A percentile compares a stretch with the other conserved stretches of the same genome.
phyloP scores from a whole-genome alignment of 2,113 vertebrate genomes.

The Nyctereutes procyonoides region DNA sequence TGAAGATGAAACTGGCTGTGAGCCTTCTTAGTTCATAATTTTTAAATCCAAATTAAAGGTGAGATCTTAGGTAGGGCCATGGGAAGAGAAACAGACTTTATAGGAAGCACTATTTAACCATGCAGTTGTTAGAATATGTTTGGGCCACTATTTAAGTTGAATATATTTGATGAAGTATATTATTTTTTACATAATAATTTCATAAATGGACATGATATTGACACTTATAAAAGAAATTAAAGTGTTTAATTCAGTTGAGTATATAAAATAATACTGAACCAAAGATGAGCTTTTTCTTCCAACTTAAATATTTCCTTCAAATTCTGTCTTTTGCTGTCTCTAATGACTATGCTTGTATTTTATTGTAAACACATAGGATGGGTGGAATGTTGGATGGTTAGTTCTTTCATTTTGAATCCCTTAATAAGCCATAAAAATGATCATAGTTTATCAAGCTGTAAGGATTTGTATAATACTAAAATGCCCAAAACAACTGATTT shows the following conservation, averaged over 20 bases:
- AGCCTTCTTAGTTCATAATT: not conserved
- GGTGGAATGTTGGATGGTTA: not conserved
- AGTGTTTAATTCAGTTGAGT: not conserved
- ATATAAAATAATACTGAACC: not conserved
- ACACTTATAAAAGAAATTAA: constrained; percentile 18
- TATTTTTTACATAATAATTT: not conserved
- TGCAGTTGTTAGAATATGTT: not conserved
- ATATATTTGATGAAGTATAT: not conserved
- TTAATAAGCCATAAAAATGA: not conserved
- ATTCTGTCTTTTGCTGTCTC: not conserved
- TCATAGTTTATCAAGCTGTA: not conserved
- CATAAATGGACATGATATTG: not conserved
- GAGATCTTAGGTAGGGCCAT: not conserved
- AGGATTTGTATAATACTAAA: constrained; percentile 1
- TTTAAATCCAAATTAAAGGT: constrained; percentile 6
- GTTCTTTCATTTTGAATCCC: not conserved
- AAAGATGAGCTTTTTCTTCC: not conserved
- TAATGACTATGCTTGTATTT: not conserved
- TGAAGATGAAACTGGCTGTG: constrained; percentile 33
- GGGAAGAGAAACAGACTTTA: not conserved
- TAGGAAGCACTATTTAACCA: not conserved
- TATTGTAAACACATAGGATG: not conserved
- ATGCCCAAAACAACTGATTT: not conserved
- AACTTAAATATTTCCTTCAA: not conserved
- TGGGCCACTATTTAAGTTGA: not conserved